phyloP scores from a whole-genome alignment of 2,888 invertebrate genomes.

The Archaeoteleia sp. region DNA sequence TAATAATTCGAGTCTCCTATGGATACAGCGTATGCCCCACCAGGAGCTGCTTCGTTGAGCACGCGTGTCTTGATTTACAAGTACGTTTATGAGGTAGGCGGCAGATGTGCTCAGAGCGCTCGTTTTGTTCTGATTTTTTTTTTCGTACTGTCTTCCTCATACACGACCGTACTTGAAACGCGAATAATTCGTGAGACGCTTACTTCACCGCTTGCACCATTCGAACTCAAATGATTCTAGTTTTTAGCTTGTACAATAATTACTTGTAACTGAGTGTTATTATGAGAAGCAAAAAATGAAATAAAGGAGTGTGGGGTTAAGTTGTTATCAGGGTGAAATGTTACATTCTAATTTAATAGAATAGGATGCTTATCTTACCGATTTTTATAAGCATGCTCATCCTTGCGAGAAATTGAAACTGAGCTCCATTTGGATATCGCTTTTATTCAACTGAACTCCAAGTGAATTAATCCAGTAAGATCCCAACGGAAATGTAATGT shows the following conservation, averaged over 20 bases:
- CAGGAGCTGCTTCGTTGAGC: constrained; percentile 55
- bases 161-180: constrained; percentile 8
- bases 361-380: too few species aligned
- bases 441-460: too few species aligned
- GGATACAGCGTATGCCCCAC: constrained; percentile 53
- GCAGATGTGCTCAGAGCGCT: constrained; percentile 63
- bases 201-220: constrained; percentile 2
- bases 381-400: too few species aligned
- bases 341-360: too few species aligned
- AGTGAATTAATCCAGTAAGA: too few species aligned
- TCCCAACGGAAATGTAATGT: too few species aligned
- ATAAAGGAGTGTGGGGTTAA: too few species aligned
- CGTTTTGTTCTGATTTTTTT: constrained; percentile 38
- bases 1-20: constrained; percentile 68
- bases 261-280: too few species aligned
- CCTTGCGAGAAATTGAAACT: too few species aligned
- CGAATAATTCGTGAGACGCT: constrained; percentile 24
- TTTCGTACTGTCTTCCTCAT: constrained; percentile 15
- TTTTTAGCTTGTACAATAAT: constrained; percentile 10
- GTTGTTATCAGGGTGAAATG: too few species aligned
- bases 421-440: too few species aligned
- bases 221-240: constrained; percentile 28
- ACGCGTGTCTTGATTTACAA: constrained; percentile 69
- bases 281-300: too few species aligned
- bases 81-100: constrained; percentile 67